A percentile compares a stretch with the other conserved stretches of the same genome.
phyloP scores from a whole-genome alignment of 2,113 vertebrate species.

The Hydrolagus affinis region DNA sequence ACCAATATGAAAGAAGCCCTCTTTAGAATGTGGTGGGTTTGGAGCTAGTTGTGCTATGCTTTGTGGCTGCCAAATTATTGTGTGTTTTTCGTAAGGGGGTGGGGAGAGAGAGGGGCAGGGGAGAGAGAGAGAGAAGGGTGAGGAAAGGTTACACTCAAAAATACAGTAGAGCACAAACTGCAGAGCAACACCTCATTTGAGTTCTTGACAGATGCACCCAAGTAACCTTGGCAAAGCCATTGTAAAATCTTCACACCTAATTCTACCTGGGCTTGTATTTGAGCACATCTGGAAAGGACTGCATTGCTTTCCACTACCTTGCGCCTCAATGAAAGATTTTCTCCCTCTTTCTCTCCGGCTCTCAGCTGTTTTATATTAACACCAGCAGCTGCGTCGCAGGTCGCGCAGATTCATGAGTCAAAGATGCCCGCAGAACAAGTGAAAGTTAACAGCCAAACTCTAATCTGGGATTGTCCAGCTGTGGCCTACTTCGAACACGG shows the following conservation, averaged over 20 bases:
- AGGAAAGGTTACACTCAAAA: background rate
- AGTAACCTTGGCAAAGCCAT: conserved; percentile 15
- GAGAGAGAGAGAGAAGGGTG: too few species aligned
- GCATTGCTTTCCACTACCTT: background rate
- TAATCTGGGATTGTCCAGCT: background rate
- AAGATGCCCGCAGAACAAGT: background rate
- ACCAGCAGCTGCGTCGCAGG: background rate
- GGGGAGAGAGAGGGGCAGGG: too few species aligned
- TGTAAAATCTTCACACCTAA: background rate
- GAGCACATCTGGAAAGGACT: background rate
- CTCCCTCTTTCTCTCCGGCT: too few species aligned
- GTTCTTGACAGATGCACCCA: background rate
- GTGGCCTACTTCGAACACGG: background rate
- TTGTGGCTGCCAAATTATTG: conserved; percentile 1
- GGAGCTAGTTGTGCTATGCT: background rate
- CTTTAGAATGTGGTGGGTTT: background rate
- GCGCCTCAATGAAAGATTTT: background rate
- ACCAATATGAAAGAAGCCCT: background rate
- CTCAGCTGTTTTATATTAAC: background rate
- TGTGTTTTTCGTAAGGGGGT: too few species aligned
- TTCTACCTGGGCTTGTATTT: background rate
- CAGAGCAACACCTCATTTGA: background rate
- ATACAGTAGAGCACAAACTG: background rate
- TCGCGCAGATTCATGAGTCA: too few species aligned
- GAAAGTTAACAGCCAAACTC: background rate